Evolutionary conservation across 23 tunicate genomes (phyloP).

Genomic region (Clavelina lepadiformis): DNA sequence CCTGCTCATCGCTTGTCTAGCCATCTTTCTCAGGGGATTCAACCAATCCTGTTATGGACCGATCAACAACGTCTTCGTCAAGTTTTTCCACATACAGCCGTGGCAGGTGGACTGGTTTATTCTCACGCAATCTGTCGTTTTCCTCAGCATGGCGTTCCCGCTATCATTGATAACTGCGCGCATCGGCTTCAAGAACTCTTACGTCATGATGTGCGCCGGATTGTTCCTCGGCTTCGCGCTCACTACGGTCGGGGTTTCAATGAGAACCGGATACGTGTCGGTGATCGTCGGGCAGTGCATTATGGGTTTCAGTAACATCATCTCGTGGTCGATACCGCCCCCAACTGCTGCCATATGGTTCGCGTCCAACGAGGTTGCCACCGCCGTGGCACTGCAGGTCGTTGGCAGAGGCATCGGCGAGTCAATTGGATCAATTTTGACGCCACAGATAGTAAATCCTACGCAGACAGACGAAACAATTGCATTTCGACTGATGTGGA

Average conservation of each 20-base stretch:
- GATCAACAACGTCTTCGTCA: slow-evolving; percentile 46
- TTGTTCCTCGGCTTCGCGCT: slow-evolving; percentile 47
- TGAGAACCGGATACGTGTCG: slow-evolving; percentile 34
- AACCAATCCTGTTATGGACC: slow-evolving; percentile 69
- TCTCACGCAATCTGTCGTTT: slow-evolving; percentile 45
- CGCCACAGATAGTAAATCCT: slow-evolving; percentile 35
- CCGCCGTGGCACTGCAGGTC: slow-evolving; percentile 67
- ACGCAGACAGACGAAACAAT: slow-evolving; percentile 19
- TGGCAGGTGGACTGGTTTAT: slow-evolving; percentile 77
- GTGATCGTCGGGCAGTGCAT: slow-evolving; percentile 51
- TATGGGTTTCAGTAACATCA: slow-evolving; percentile 50
- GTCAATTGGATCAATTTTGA: slow-evolving; percentile 41
- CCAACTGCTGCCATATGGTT: slow-evolving; percentile 74
- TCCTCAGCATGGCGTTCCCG: slow-evolving; percentile 45
- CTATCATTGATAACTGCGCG: slow-evolving; percentile 48
- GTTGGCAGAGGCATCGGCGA: slow-evolving; percentile 67
- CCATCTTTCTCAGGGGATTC: slow-evolving; percentile 47
- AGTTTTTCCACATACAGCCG: slow-evolving; percentile 28
- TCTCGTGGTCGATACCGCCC: slow-evolving; percentile 57
- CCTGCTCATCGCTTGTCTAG: slow-evolving; percentile 22
- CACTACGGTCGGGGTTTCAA: slow-evolving; percentile 30
- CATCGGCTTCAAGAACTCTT: slow-evolving; percentile 51
- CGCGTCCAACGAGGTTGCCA: slow-evolving; percentile 53
- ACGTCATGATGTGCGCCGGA: slow-evolving; percentile 36
- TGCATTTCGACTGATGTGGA: slow-evolving; percentile 30